phyloP scores from a whole-genome alignment of 2,888 invertebrate species.

The Tenthredo distinguenda region DNA sequence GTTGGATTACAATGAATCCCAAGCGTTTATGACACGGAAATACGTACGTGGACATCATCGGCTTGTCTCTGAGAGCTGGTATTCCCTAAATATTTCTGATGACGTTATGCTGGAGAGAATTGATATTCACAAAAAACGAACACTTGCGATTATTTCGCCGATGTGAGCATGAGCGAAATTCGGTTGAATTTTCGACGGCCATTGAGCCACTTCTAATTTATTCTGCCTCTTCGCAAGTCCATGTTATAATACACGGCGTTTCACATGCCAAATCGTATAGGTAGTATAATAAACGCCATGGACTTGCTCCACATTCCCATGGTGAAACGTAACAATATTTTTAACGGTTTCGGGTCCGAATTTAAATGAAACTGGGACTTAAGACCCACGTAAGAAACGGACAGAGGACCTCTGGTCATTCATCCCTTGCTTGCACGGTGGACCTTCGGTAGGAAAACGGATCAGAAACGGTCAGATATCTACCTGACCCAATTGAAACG shows the following conservation, averaged over 20 bases:
- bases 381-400: constrained; percentile 15
- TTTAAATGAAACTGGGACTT: constrained; percentile 46
- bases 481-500: constrained; percentile 50
- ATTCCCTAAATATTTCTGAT: neutral
- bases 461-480: constrained; percentile 44
- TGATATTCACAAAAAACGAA: neutral
- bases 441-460: constrained; percentile 49
- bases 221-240: constrained; percentile 19
- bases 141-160: neutral
- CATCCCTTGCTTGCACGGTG: constrained; percentile 41
- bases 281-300: neutral
- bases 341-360: constrained; percentile 39
- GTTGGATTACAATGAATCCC: constrained; percentile 2
- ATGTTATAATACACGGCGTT: neutral
- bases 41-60: neutral
- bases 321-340: neutral
- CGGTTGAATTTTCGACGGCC: constrained; percentile 1
- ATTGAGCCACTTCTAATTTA: neutral
- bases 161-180: neutral
- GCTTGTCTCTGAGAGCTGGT: neutral
- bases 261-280: constrained; percentile 3
- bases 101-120: constrained; percentile 1
- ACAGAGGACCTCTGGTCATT: constrained; percentile 54
- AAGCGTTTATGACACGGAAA: neutral
- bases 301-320: constrained; percentile 52